Evolutionary conservation across 2,888 invertebrate genomes (phyloP).

Genomic region (Drosophila aldrichi): DNA sequence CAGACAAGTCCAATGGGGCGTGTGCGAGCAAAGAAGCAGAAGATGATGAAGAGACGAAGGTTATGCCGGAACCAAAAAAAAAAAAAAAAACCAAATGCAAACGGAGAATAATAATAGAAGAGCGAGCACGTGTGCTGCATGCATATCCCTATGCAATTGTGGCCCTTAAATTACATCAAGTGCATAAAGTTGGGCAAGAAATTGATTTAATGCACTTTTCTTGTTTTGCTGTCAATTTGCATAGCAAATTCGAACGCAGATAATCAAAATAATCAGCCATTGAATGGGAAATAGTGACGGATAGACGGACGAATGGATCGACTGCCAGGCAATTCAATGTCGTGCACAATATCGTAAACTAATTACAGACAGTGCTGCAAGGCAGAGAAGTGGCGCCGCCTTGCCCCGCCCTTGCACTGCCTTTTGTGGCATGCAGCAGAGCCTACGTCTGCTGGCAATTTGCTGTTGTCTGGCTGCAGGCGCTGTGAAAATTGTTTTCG

Average conservation of each 20-base stretch:
- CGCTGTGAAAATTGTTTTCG: constrained; percentile 60
- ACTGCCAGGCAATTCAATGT: constrained; percentile 20
- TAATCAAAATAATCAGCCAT: constrained; percentile 29
- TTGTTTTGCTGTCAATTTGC: constrained; percentile 39
- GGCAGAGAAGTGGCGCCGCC: background rate
- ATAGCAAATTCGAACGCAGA: constrained; percentile 23
- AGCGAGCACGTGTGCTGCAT: constrained; percentile 1
- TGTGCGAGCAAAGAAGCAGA: background rate
- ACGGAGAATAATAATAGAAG: constrained; percentile 41
- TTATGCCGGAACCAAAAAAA: constrained; percentile 11
- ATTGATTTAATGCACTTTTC: constrained; percentile 26
- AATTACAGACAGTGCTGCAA: constrained; percentile 24
- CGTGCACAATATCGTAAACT: constrained; percentile 48
- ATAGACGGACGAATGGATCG: background rate
- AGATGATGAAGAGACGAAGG: background rate
- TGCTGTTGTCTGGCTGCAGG: constrained; percentile 48
- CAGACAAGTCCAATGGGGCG: constrained; percentile 18
- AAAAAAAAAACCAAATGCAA: constrained; percentile 48
- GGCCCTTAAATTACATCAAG: constrained; percentile 16
- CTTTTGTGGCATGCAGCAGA: constrained; percentile 21
- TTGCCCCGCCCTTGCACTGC: constrained; percentile 1
- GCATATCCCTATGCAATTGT: background rate
- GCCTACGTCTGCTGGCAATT: constrained; percentile 36
- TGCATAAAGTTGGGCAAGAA: constrained; percentile 16
- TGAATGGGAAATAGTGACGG: background rate